These are phyloP conservation scores for Gobionotothen gibberifrons DNA, from an alignment of 2,797 vertebrate genomes.

Conservation along the genomic window DNA sequence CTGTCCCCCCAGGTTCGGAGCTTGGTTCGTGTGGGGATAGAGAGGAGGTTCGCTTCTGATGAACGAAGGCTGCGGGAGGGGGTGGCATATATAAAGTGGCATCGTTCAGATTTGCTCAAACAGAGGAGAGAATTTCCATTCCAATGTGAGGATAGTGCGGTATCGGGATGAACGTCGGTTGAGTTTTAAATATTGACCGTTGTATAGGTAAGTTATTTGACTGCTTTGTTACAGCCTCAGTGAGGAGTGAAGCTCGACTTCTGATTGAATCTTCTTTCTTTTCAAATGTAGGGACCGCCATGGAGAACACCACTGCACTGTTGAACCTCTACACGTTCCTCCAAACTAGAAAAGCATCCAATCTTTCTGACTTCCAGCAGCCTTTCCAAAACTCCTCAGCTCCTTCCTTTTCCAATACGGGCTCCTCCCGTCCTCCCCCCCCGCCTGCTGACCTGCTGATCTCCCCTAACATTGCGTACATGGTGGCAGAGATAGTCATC, in stretches of 20 bases:
- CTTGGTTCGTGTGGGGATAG: no score
- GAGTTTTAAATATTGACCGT: background rate
- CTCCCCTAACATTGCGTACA: conserved; percentile 78
- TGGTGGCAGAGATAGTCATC: conserved; percentile 81
- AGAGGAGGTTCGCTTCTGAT: no score
- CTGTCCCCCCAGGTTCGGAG: no score
- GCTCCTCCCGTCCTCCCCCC: conserved; percentile 3
- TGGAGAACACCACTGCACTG: conserved; percentile 30
- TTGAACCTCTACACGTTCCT: conserved; percentile 14
- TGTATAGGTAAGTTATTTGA: conserved; percentile 37
- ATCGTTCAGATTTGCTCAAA: background rate
- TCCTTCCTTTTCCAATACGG: background rate
- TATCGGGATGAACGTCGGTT: background rate
- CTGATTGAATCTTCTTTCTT: background rate
- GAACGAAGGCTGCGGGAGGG: no score
- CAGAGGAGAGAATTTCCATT: background rate
- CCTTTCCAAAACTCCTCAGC: conserved; percentile 10
- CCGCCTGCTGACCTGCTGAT: conserved; percentile 26
- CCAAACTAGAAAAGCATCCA: conserved; percentile 10
- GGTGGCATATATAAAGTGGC: conserved; percentile 59
- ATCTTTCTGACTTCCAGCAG: background rate
- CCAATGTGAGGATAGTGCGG: background rate
- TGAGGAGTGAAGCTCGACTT: background rate
- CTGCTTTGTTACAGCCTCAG: background rate
- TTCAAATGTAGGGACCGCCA: conserved; percentile 38